These are phyloP conservation scores for Phoenicopterus ruber DNA, from an alignment of 2,113 vertebrate genomes.

Conservation along the genomic window DNA sequence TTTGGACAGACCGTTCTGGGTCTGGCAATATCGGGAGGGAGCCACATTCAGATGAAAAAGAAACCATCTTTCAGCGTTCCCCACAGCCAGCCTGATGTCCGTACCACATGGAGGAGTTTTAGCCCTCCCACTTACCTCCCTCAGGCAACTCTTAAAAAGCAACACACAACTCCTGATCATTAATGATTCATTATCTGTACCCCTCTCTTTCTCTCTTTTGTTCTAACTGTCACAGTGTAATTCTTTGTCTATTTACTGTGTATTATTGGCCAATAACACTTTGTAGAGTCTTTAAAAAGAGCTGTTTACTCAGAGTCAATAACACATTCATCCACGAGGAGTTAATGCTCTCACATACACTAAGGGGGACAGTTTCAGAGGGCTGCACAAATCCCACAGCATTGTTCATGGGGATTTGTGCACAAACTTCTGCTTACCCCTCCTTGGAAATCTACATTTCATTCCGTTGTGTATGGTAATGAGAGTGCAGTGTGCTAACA, in stretches of 20 bases:
- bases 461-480: neutral
- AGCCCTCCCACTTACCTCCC: neutral
- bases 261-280: slow-evolving; percentile 27
- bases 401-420: slow-evolving; percentile 17
- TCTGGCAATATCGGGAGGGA: neutral
- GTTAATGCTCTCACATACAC: slow-evolving; percentile 33
- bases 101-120: neutral
- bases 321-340: slow-evolving; percentile 30
- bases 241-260: slow-evolving; percentile 35
- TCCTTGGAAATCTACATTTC: slow-evolving; percentile 31
- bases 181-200: slow-evolving; percentile 58
- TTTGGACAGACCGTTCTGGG: neutral
- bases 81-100: neutral
- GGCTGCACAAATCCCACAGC: slow-evolving; percentile 28
- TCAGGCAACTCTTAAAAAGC: neutral
- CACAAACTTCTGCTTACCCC: neutral
- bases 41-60: neutral
- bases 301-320: slow-evolving; percentile 61
- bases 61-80: neutral
- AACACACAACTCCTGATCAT: slow-evolving; percentile 3
- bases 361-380: neutral
- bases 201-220: slow-evolving; percentile 13
- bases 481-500: neutral
- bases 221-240: slow-evolving; percentile 39
- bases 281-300: slow-evolving; percentile 23